Evolutionary conservation across 2,113 vertebrate species (phyloP).

Genomic region (Oryzias woworae): DNA sequence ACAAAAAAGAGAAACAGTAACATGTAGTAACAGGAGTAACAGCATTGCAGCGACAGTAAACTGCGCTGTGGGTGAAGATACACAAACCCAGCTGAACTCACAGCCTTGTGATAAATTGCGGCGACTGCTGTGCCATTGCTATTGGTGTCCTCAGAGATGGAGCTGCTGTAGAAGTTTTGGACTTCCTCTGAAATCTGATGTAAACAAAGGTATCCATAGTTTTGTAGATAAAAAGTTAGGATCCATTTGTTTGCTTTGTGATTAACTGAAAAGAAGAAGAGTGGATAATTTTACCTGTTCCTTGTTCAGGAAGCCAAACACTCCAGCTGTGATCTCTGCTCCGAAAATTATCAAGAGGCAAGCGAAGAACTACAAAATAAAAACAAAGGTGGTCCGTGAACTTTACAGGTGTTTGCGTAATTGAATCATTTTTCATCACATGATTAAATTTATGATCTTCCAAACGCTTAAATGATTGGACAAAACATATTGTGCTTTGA

Average conservation of each 20-base stretch:
- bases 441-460: too few species aligned
- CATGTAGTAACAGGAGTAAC: not conserved
- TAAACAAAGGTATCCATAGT: slow-evolving; percentile 18
- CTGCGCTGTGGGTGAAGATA: not conserved
- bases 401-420: too few species aligned
- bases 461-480: too few species aligned
- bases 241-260: not conserved
- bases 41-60: too few species aligned
- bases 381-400: not conserved
- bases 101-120: slow-evolving; percentile 61
- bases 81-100: slow-evolving; percentile 38
- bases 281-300: slow-evolving; percentile 74
- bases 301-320: slow-evolving; percentile 94
- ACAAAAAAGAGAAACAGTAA: not conserved
- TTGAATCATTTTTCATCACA: too few species aligned
- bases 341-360: slow-evolving; percentile 96
- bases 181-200: slow-evolving; percentile 85
- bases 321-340: slow-evolving; percentile 91
- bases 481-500: too few species aligned
- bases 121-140: slow-evolving; percentile 62
- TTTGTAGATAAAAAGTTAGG: not conserved
- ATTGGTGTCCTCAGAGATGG: slow-evolving; percentile 57
- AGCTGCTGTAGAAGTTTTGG: slow-evolving; percentile 83
- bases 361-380: slow-evolving; percentile 87
- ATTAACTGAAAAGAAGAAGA: not conserved